These are phyloP conservation scores for Chrysochloris asiatica DNA, from an alignment of 2,113 vertebrate species.

Conservation along the genomic window DNA sequence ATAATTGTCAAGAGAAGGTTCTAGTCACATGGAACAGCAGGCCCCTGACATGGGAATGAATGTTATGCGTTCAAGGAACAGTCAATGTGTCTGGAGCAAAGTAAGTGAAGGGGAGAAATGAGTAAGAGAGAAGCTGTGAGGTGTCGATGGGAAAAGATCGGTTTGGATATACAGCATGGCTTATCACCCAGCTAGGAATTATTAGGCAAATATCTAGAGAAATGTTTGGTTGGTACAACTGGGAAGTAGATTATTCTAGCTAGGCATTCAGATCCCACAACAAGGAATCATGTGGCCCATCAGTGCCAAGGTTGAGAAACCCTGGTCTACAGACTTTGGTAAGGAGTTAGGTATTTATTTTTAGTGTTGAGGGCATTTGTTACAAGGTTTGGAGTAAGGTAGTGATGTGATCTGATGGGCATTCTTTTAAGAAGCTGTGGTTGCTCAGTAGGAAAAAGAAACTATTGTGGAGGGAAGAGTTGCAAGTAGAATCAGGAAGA, in stretches of 20 bases:
- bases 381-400: not conserved
- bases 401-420: not conserved
- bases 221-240: not conserved
- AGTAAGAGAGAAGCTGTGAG: not conserved
- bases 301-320: not conserved
- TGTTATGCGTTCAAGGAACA: not conserved
- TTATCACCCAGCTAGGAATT: not conserved
- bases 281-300: not conserved
- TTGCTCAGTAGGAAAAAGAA: not conserved
- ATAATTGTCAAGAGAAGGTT: not conserved
- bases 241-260: not conserved
- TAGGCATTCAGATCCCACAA: not conserved
- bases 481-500: not conserved
- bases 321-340: not conserved
- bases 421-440: not conserved
- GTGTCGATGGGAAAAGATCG: not conserved
- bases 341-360: not conserved
- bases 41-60: not conserved
- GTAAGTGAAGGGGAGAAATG: not conserved
- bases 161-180: not conserved
- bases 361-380: not conserved
- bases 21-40: not conserved
- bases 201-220: not conserved
- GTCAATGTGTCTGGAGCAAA: not conserved
- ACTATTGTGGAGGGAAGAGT: not conserved